A percentile compares a stretch with the other conserved stretches of the same genome.
Conservation (phyloP, 2,888 invertebrate genomes). For the Himalopsyche anomala region DNA sequence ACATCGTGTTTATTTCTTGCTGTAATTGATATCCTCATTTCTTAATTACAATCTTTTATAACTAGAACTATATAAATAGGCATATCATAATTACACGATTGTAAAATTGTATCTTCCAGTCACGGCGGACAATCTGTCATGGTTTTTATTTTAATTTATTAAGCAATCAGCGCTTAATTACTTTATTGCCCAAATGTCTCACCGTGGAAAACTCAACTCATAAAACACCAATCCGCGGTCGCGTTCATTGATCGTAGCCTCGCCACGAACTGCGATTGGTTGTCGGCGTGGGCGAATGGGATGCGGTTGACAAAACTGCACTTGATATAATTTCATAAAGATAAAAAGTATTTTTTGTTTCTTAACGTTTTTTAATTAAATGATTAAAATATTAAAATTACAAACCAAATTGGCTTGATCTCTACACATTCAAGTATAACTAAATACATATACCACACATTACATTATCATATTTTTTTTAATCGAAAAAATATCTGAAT, state of each 20-base stretch:
- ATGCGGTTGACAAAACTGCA: conserved; percentile 47
- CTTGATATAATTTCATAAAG: neutral
- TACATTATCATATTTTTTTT: too few relatives aligned
- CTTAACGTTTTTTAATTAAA: too few relatives aligned
- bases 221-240: conserved; percentile 57
- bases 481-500: too few relatives aligned
- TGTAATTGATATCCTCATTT: conserved; percentile 46
- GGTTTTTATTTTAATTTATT: conserved; percentile 52
- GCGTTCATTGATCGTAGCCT: conserved; percentile 43
- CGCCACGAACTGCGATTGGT: conserved; percentile 44
- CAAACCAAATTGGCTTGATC: too few relatives aligned
- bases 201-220: conserved; percentile 41
- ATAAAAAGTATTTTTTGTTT: too few relatives aligned
- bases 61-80: conserved; percentile 39
- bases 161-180: conserved; percentile 48
- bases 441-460: too few relatives aligned
- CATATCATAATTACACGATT: conserved; percentile 49
- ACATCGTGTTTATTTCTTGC: neutral
- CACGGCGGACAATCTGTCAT: conserved; percentile 48
- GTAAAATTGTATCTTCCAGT: conserved; percentile 35
- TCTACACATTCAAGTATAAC: too few relatives aligned
- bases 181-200: conserved; percentile 52
- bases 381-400: too few relatives aligned
- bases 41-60: conserved; percentile 45
- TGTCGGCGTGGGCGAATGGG: conserved; percentile 50